Evolutionary conservation across 2,888 invertebrate genomes (phyloP).

Genomic region (Pristionchus japonicus): DNA sequence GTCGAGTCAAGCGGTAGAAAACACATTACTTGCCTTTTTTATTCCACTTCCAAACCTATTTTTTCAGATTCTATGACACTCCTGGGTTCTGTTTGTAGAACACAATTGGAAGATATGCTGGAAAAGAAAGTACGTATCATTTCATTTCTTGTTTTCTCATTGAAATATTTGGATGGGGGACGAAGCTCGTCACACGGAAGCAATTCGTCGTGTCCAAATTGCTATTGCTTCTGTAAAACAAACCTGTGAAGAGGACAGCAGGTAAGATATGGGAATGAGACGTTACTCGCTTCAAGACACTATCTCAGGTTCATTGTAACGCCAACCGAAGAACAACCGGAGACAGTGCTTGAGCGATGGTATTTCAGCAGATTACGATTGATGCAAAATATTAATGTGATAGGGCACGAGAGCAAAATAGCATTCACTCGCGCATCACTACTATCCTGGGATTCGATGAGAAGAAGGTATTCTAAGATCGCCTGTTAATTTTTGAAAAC

Average conservation of each 20-base stretch:
- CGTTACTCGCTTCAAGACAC: neutral
- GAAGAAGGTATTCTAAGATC: constrained; percentile 16
- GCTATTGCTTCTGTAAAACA: neutral
- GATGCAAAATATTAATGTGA: neutral
- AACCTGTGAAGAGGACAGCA: neutral
- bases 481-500: too few species aligned
- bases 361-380: neutral
- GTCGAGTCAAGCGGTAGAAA: constrained; percentile 81
- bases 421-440: neutral
- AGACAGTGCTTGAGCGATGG: neutral
- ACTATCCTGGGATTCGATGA: constrained; percentile 11
- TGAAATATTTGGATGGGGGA: constrained; percentile 3
- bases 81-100: constrained; percentile 12
- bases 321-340: constrained; percentile 49
- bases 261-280: neutral
- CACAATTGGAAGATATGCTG: neutral
- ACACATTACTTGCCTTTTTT: neutral
- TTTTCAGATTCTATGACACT: constrained; percentile 17
- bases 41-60: too few species aligned
- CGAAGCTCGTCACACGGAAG: neutral
- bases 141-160: neutral
- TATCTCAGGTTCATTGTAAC: neutral
- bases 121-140: neutral
- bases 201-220: neutral
- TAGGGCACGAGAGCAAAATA: constrained; percentile 9